phyloP scores from a whole-genome alignment of 2,797 vertebrate species.

The Lacerta viridis region DNA sequence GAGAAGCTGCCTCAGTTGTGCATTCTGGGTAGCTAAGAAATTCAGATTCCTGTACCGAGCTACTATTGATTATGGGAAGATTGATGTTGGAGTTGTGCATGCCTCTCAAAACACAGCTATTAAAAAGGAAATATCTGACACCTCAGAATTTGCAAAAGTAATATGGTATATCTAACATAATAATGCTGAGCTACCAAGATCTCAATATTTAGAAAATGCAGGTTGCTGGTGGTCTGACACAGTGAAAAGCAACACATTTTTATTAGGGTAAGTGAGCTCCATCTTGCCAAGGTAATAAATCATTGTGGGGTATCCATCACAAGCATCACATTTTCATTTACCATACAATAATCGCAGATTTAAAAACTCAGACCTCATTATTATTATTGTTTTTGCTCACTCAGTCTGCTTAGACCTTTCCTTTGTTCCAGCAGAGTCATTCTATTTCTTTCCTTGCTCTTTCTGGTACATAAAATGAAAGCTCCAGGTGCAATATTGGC shows the following conservation, averaged over 20 bases:
- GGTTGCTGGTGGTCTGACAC: constrained; percentile 2
- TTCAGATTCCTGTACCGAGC: background rate
- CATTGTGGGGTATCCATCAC: background rate
- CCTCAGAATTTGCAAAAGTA: background rate
- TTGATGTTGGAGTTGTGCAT: background rate
- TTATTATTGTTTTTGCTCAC: constrained; percentile 3
- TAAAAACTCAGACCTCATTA: background rate
- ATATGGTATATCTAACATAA: background rate
- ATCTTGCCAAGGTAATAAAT: constrained; percentile 17
- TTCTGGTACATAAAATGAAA: constrained; percentile 27
- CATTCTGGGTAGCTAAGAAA: background rate
- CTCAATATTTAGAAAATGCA: constrained; percentile 35
- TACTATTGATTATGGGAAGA: background rate
- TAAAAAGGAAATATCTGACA: background rate
- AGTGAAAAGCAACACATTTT: constrained; percentile 28
- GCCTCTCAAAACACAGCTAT: background rate
- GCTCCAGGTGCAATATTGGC: background rate
- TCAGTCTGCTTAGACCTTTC: rapidly evolving
- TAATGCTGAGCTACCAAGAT: constrained; percentile 23
- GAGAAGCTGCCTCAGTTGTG: background rate
- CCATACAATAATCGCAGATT: constrained; percentile 29
- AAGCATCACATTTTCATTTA: constrained; percentile 26
- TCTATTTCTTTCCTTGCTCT: constrained; percentile 4
- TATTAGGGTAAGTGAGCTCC: background rate
- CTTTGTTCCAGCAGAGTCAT: background rate